Percentiles rank a stretch among this genome's conserved stretches.
phyloP scores from a whole-genome alignment of 2,113 vertebrate species.

The Hyperopisus bebe region DNA sequence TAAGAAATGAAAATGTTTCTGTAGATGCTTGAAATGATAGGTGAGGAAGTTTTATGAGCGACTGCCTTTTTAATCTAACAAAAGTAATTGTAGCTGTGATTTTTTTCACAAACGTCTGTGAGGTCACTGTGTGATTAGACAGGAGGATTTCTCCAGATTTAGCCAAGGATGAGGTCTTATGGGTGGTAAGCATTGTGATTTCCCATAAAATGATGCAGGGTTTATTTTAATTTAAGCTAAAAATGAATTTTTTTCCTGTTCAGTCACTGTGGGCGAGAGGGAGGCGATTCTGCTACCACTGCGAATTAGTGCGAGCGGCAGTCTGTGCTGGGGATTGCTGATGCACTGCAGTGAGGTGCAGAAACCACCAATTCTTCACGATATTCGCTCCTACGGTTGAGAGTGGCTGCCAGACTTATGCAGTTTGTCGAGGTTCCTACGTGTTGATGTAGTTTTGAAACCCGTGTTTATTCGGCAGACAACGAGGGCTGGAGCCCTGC shows the following conservation, averaged over 20 bases:
- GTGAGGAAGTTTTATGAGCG: not conserved
- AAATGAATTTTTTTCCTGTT: not conserved
- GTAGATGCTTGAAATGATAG: not conserved
- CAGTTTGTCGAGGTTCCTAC: not conserved
- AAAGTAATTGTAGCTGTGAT: not conserved
- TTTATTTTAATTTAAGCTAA: not conserved
- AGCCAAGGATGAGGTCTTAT: not conserved
- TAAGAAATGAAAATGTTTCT: not conserved
- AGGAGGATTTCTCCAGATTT: not conserved
- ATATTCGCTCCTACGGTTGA: not conserved
- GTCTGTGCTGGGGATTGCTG: not conserved
- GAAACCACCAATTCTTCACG: not conserved
- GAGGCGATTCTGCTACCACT: not conserved
- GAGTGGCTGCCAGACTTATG: not conserved
- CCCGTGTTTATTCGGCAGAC: not conserved
- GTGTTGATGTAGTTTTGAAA: not conserved
- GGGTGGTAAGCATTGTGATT: not conserved
- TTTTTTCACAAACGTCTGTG: not conserved
- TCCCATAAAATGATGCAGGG: not conserved
- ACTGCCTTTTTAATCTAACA: not conserved
- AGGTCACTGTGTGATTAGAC: not conserved
- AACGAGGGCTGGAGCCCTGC: not conserved
- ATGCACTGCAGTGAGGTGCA: not conserved
- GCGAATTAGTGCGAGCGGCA: not conserved
- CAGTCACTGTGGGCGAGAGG: not conserved